Conservation (phyloP, 2,797 vertebrate genomes). For the Leontopithecus rosalia region DNA sequence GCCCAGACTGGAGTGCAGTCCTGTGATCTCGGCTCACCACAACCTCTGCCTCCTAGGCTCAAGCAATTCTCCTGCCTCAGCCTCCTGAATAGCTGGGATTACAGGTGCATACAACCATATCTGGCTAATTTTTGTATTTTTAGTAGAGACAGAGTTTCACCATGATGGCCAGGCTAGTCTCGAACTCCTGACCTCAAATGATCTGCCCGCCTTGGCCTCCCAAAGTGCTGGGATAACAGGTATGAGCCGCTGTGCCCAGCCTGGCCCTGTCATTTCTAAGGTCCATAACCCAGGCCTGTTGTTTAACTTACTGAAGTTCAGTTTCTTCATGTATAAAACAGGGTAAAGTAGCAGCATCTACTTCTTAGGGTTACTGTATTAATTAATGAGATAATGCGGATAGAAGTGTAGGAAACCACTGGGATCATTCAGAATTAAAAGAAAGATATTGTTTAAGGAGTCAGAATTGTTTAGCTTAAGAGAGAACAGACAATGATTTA, state of each 20-base stretch:
- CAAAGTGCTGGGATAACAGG: not conserved
- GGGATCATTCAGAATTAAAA: not conserved
- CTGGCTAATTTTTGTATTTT: not conserved
- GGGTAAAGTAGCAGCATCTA: not conserved
- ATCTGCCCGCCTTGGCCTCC: not conserved
- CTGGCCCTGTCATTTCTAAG: not conserved
- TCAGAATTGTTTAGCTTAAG: not conserved
- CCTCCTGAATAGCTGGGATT: not conserved
- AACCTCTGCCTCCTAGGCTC: not conserved
- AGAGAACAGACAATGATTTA: not conserved
- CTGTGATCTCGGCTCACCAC: not conserved
- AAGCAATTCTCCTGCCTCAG: not conserved
- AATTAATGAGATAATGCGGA: not conserved
- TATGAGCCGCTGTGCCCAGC: rapidly evolving
- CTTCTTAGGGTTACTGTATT: not conserved
- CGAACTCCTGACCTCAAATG: not conserved
- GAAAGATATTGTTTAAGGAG: not conserved
- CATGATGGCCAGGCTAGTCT: not conserved
- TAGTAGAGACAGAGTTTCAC: not conserved
- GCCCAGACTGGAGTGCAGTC: not conserved
- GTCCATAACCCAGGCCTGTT: not conserved
- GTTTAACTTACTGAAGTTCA: not conserved
- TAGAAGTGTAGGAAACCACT: not conserved
- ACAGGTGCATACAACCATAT: not conserved
- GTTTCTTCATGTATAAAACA: not conserved